Evolutionary conservation across 2,113 vertebrate genomes (phyloP).

Genomic region (Pleuronectes platessa): DNA sequence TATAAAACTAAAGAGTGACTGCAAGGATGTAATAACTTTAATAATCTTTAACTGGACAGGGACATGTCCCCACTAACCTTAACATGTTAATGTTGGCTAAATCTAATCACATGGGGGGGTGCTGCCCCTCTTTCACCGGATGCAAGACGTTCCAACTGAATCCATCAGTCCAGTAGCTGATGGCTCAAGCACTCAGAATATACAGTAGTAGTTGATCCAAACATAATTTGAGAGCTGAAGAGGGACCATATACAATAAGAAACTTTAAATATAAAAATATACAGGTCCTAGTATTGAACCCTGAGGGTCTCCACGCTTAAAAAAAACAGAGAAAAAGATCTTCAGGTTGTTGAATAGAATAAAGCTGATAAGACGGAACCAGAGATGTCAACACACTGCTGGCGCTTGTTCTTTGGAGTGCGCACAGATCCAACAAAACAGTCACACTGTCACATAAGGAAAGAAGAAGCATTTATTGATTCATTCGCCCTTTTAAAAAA

Average conservation of each 20-base stretch:
- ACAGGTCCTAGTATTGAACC: neutral
- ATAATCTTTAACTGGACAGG: neutral
- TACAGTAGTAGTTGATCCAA: no score
- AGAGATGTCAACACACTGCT: no score
- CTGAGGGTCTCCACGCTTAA: neutral
- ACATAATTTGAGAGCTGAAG: no score
- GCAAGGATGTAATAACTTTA: no score
- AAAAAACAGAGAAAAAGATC: no score
- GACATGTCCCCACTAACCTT: neutral
- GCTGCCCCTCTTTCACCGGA: neutral
- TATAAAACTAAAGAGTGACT: neutral
- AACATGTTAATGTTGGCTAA: neutral
- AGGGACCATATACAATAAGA: neutral
- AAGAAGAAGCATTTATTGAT: no score
- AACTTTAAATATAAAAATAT: neutral
- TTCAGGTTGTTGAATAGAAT: neutral
- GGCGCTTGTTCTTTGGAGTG: no score
- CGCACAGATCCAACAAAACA: no score
- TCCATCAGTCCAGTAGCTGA: neutral
- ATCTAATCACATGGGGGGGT: neutral
- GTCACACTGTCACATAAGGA: no score
- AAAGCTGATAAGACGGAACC: no score
- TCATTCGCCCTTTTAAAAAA: no score
- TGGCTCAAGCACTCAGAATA: no score
- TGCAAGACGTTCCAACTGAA: neutral